These are phyloP conservation scores for Crossoptilon crossoptilon DNA, from an alignment of 2,797 vertebrate species.

Conservation along the genomic window DNA sequence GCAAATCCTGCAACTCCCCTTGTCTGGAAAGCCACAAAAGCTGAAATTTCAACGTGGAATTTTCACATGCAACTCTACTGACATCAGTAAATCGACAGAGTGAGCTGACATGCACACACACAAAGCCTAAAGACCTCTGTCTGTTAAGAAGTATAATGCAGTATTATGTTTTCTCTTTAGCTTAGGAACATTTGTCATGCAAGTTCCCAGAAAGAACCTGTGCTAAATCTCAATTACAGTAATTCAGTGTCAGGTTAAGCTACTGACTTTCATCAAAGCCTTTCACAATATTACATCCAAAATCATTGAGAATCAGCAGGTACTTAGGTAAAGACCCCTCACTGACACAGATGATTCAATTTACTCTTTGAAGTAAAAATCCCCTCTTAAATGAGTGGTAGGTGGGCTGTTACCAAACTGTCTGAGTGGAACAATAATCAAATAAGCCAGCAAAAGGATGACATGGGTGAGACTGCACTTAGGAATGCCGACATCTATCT, in stretches of 20 bases:
- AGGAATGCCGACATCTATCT: background rate
- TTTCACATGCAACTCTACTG: background rate
- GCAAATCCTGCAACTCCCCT: slow-evolving; percentile 3
- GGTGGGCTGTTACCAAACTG: slow-evolving; percentile 44
- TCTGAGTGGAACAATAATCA: background rate
- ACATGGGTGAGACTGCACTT: background rate
- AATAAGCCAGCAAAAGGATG: background rate
- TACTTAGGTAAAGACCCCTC: background rate
- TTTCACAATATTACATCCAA: background rate
- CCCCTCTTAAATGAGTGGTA: background rate
- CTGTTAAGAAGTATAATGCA: background rate
- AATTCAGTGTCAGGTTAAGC: background rate
- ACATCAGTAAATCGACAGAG: background rate
- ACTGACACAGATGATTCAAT: background rate
- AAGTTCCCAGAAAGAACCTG: background rate
- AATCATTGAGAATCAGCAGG: background rate
- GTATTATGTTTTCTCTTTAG: background rate
- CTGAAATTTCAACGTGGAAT: background rate
- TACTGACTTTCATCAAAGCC: background rate
- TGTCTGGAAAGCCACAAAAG: background rate
- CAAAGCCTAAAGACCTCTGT: background rate
- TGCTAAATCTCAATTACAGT: slow-evolving; percentile 7
- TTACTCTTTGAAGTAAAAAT: background rate
- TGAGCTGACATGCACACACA: background rate
- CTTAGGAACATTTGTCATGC: background rate